A percentile compares a stretch with the other conserved stretches of the same genome.
Evolutionary conservation across 2,113 vertebrate genomes (phyloP).

Genomic region (Gavialis gangeticus): DNA sequence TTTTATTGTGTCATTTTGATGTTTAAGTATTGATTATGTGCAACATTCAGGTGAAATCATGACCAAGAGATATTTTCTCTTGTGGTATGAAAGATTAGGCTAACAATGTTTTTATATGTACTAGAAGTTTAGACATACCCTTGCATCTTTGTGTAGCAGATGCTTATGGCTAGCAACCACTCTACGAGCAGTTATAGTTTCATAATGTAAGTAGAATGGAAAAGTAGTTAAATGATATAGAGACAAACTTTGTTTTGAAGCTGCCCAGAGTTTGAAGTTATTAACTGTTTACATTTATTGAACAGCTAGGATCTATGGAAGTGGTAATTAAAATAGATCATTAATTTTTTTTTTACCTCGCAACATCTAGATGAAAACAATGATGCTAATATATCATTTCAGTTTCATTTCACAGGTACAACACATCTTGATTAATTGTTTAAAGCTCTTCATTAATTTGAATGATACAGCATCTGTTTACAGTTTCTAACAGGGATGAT

Average conservation of each 20-base stretch:
- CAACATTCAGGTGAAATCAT: background rate
- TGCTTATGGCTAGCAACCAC: background rate
- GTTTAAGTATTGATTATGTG: background rate
- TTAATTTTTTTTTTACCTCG: background rate
- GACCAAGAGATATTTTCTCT: background rate
- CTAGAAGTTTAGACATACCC: background rate
- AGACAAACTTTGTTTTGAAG: background rate
- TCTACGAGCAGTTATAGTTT: background rate
- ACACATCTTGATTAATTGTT: background rate
- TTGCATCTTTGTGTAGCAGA: background rate
- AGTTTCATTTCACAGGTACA: constrained; percentile 56
- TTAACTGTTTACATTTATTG: background rate
- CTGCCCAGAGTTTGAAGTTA: background rate
- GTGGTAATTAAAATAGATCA: background rate
- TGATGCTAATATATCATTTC: constrained; percentile 32
- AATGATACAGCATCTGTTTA: constrained; percentile 37
- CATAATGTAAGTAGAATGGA: background rate
- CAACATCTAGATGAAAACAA: constrained; percentile 24
- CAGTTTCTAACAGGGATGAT: constrained; percentile 6
- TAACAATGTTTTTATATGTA: background rate
- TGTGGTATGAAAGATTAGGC: background rate
- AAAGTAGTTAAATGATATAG: background rate
- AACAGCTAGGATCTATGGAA: background rate
- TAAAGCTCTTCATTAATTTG: constrained; percentile 19
- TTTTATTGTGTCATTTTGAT: background rate